Conservation (phyloP, 2,888 invertebrate species). For the Cantharis rustica region DNA sequence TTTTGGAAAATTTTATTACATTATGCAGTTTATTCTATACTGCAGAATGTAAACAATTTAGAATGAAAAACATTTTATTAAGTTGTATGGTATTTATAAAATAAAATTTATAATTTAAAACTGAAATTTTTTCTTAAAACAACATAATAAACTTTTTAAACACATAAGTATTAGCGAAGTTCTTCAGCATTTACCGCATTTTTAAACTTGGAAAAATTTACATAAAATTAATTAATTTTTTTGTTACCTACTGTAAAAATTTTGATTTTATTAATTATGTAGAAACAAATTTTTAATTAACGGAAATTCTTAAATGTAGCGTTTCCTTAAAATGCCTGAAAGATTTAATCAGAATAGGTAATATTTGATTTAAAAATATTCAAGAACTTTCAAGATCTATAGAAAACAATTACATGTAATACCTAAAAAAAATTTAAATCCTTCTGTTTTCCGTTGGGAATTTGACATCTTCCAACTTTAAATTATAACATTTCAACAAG, state of each 20-base stretch:
- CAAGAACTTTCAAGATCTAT: neutral
- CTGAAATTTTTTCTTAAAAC: neutral
- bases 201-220: neutral
- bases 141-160: neutral
- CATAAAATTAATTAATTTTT: neutral
- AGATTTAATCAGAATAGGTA: neutral
- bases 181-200: neutral
- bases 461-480: neutral
- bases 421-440: neutral
- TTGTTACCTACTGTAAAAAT: neutral
- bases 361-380: neutral
- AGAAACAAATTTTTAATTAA: neutral
- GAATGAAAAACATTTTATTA: too few relatives aligned
- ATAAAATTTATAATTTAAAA: too few relatives aligned
- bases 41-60: too few relatives aligned
- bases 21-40: too few relatives aligned
- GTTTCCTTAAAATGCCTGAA: neutral
- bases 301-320: neutral
- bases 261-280: neutral
- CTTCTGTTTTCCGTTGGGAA: neutral
- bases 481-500: neutral
- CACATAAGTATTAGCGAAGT: neutral
- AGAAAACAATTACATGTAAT: neutral
- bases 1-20: too few relatives aligned
- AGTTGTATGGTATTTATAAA: neutral